These are phyloP conservation scores for Enhydra lutris DNA, from an alignment of 2,113 vertebrate genomes.

Conservation along the genomic window DNA sequence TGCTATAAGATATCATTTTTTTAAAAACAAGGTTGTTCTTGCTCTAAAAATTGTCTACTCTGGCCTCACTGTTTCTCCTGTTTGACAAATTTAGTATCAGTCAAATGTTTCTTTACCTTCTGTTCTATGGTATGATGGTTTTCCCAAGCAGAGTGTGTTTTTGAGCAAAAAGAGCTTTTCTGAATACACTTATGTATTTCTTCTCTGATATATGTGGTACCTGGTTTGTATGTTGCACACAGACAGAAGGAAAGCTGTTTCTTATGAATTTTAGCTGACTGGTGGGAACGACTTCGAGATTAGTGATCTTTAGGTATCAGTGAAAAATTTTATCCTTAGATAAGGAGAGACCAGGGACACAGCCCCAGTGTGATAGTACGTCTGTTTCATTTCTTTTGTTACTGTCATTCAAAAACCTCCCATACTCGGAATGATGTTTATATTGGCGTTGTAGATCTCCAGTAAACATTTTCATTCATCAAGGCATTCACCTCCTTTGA, in stretches of 20 bases:
- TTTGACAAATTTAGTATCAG: neutral
- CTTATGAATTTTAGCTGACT: neutral
- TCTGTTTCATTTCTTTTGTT: constrained; percentile 12
- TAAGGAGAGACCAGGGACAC: neutral
- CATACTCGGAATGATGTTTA: neutral
- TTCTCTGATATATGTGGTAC: neutral
- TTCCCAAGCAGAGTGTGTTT: neutral
- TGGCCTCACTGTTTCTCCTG: neutral
- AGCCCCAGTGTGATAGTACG: neutral
- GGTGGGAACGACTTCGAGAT: neutral
- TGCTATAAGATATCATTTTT: neutral
- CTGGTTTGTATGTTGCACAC: neutral
- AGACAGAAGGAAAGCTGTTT: neutral
- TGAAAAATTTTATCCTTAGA: neutral
- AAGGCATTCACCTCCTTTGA: neutral
- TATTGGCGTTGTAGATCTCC: neutral
- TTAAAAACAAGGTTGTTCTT: neutral
- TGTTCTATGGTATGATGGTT: neutral
- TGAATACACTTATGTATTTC: neutral
- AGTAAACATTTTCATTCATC: neutral
- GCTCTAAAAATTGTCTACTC: neutral
- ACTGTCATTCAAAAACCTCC: neutral
- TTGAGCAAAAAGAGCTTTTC: neutral
- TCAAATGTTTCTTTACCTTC: neutral
- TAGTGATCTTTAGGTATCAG: neutral